Evolutionary conservation across 2,888 invertebrate species (phyloP), one percentile per base, ranked within the genome.

Genomic region (Lasioglossum oenotherae): DNA sequence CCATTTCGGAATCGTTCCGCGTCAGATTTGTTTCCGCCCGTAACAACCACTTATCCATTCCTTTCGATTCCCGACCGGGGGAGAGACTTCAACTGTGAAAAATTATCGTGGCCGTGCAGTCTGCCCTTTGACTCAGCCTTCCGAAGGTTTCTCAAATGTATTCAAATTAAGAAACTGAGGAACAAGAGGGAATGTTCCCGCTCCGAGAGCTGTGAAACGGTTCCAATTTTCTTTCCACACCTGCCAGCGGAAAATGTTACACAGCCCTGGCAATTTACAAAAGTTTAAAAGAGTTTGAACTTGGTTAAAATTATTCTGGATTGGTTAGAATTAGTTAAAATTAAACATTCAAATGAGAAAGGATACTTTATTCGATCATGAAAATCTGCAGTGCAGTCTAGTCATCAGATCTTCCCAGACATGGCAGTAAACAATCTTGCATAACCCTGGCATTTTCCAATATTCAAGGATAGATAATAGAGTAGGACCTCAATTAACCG

Each of bases 1-100:
- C 57, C 64, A 44, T 84, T 81, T 81, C 81, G 84, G 84, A 88
- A 87, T 87, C 87, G 87, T 90, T 87, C 88, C 81, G 76, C 81
- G 81, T 72, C 81, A 81, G 85, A 85, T 89, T 91, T 87, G 85
- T 86, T 88, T 84, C 83, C 82, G 80, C 82, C 78, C 75, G 76
- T 84, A 84, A 79, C 84, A 79, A 84, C 81, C 74, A 8, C 38
- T 53, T 67, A 16, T 46, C 46, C 78, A 38, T 57, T 79, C 69
- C 41, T 41, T 69, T 41, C n/a, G 41, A 19, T 23, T 53, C 19
- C 64, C 49, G 8, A 4, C 64, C 64, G 19, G 19, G 35, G 44
- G 16, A 31, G 23, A 16, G 16, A 67, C 74, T 57, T 69, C 74
- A 31, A 49, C 31, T 27, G 38, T 60, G 46, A 57, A 78, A 49